Base-by-base conservation (phyloP, 2,888 invertebrate species). In the Netelia inedita region DNA sequence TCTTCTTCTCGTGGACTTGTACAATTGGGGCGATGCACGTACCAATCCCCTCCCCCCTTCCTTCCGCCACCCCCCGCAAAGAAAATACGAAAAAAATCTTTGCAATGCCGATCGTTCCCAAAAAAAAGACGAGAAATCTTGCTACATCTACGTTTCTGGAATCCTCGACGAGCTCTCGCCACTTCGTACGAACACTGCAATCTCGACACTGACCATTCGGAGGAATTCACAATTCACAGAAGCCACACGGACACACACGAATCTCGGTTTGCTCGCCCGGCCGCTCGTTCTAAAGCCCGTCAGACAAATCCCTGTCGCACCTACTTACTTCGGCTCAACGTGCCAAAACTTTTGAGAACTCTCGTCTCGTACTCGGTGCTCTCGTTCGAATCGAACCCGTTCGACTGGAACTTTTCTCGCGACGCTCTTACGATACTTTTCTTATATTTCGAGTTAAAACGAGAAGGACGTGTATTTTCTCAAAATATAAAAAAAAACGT, bases 251-350 rank as follows among this genome's bases (percentile, higher is more conserved):
- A 57, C 55, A 59, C 72, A 11, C 2, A 14, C 14, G n/a, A 50
- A 11, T 10, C 28, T 14, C 28, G 21, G 35, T 50, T 50, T 50
- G 1, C 50, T 63, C 35, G 61, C 61, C 71, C 16, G 66, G 80
- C 55, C 65, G 50, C 75, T 59, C 75, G 65, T 53, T 50, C 72
- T 55, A 66, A 55, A 78, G 28, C 72, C 66, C 68, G 84, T 80
- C 79, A 43, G 84, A 84, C 76, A 80, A 84, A 76, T 76, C 80
- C 72, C 80, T 69, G 80, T 63, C 80, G 68, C 73, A 80, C 63
- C 84, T 80, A 84, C 84, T 80, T 76, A 80, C 80, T 84, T 59
- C 59, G 76, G 35, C 59, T 76, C 84, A 68, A 84, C 76, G 80
- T 84, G 80, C 80, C 80, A 81, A 84, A 84, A 84, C 84, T 84